Evolutionary conservation across 2,113 vertebrate species (phyloP).

Genomic region (Piaya cayana): DNA sequence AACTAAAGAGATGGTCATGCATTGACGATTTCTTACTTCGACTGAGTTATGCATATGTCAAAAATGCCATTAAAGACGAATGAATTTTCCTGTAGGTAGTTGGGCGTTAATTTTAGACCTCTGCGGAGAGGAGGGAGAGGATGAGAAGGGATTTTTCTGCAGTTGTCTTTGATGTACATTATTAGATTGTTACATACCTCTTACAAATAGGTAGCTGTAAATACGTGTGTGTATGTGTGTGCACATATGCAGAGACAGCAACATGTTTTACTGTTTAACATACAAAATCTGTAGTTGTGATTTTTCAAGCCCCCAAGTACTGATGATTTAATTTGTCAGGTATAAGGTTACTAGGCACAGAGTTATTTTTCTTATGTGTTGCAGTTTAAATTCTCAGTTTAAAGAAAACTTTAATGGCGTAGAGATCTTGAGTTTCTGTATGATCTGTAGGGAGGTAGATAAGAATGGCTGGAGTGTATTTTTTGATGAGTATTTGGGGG

Average conservation of each 20-base stretch:
- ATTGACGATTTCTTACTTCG: not conserved
- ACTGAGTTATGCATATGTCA: fast-evolving
- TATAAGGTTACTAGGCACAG: not conserved
- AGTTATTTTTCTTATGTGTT: not conserved
- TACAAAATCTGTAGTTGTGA: not conserved
- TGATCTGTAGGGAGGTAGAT: not conserved
- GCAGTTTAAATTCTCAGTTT: not conserved
- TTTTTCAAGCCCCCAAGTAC: not conserved
- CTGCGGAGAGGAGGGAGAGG: not conserved
- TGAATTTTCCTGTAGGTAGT: not conserved
- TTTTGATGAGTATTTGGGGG: not conserved
- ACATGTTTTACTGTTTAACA: not conserved
- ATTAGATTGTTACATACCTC: not conserved
- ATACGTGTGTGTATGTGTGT: not conserved
- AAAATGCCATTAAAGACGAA: not conserved
- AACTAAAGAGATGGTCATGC: not conserved
- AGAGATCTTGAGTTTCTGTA: not conserved
- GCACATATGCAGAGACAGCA: not conserved
- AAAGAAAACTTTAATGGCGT: not conserved
- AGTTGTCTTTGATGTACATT: not conserved
- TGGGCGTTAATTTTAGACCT: not conserved
- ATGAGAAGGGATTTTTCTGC: not conserved
- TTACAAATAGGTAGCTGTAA: not conserved
- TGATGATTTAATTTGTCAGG: not conserved
- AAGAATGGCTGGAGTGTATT: not conserved